phyloP scores from a whole-genome alignment of 2,113 vertebrate genomes.

The Peromyscus leucopus region DNA sequence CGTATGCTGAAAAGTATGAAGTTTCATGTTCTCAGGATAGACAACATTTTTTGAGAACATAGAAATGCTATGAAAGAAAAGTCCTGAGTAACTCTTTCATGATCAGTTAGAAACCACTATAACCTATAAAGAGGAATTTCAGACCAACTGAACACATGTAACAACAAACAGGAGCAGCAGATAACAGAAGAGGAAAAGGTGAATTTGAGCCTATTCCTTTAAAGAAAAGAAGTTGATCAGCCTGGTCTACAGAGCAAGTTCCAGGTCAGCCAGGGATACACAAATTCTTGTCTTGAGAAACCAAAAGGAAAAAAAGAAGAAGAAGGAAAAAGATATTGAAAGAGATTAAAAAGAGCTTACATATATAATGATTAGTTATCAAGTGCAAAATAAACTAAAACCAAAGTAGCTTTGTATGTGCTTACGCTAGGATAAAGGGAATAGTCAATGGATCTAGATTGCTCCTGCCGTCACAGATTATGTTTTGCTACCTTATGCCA shows the following conservation, averaged over 20 bases:
- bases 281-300: neutral
- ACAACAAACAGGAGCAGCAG: neutral
- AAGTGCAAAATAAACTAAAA: neutral
- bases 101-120: neutral
- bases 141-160: neutral
- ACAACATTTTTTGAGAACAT: neutral
- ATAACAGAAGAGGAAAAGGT: neutral
- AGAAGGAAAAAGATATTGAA: neutral
- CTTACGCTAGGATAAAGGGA: neutral
- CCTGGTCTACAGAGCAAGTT: neutral
- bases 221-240: neutral
- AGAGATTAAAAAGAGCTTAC: neutral
- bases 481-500: neutral
- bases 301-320: neutral
- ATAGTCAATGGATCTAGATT: neutral
- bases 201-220: neutral
- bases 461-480: rapidly evolving
- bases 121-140: neutral
- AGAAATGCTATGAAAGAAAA: neutral
- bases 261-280: neutral
- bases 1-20: neutral
- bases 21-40: neutral
- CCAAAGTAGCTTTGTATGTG: neutral
- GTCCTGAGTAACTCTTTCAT: neutral
- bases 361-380: neutral